Evolutionary conservation across 2,888 invertebrate species (phyloP).

Genomic region (Actias luna): DNA sequence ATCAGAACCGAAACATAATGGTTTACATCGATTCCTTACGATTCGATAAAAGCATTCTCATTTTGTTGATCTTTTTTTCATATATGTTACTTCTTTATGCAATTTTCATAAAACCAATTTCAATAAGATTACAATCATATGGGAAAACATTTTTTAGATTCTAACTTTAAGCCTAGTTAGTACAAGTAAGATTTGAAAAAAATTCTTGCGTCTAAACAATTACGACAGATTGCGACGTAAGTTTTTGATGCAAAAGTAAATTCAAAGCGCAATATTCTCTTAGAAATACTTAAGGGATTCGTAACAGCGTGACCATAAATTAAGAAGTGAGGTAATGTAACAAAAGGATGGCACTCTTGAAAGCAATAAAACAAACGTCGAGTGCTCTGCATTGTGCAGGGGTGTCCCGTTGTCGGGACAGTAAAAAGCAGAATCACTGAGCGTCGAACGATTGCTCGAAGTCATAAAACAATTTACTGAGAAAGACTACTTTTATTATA

Average conservation of each 20-base stretch:
- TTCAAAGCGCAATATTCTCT: background rate
- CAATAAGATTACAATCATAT: too few species aligned
- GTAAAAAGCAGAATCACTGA: slow-evolving; percentile 28
- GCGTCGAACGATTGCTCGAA: slow-evolving; percentile 36
- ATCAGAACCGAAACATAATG: too few species aligned
- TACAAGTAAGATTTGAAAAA: too few species aligned
- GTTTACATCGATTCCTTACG: too few species aligned
- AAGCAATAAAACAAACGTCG: slow-evolving; percentile 36
- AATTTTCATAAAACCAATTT: too few species aligned
- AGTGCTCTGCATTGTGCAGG: slow-evolving; percentile 36
- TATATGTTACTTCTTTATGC: too few species aligned
- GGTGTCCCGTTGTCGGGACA: slow-evolving; percentile 38
- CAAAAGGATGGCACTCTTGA: slow-evolving; percentile 26
- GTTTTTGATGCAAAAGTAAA: background rate
- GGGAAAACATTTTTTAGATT: too few species aligned
- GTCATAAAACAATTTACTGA: slow-evolving; percentile 37
- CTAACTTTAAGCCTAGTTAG: too few species aligned
- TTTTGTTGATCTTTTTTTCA: background rate
- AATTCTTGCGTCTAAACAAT: too few species aligned
- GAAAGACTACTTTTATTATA: slow-evolving; percentile 19
- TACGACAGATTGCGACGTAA: background rate
- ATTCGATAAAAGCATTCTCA: background rate
- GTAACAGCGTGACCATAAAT: background rate
- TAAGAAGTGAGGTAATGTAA: slow-evolving; percentile 11
- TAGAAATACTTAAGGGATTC: background rate